Evolutionary conservation across 2,113 vertebrate species (phyloP).

Genomic region (Trematomus loennbergii): DNA sequence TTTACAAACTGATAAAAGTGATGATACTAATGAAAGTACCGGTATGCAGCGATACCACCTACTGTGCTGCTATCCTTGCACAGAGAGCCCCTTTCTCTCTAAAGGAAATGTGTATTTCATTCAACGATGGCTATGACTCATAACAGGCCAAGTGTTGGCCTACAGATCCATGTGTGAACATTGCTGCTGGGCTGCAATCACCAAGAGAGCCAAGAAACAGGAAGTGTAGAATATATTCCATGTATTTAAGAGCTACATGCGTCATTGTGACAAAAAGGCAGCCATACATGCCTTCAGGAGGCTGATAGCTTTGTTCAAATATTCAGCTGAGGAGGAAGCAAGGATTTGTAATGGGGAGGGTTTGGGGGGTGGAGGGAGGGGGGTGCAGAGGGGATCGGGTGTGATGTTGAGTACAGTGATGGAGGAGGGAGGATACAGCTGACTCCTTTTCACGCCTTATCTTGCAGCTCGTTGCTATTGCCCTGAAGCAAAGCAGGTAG

Average conservation of each 20-base stretch:
- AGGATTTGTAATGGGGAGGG: slow-evolving; percentile 50
- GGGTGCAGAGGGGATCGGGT: slow-evolving; percentile 34
- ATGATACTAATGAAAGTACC: background rate
- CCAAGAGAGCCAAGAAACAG: slow-evolving; percentile 23
- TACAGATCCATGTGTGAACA: slow-evolving; percentile 27
- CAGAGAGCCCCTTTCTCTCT: background rate
- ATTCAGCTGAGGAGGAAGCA: slow-evolving; percentile 58
- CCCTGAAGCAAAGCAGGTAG: slow-evolving; percentile 37
- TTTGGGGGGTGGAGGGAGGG: background rate
- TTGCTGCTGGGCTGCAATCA: slow-evolving; percentile 14
- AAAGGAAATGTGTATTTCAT: slow-evolving; percentile 44
- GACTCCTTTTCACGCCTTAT: slow-evolving; percentile 43
- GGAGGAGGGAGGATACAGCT: slow-evolving; percentile 61
- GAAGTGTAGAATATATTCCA: slow-evolving; percentile 40
- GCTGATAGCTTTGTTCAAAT: slow-evolving; percentile 69
- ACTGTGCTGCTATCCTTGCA: background rate
- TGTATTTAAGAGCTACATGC: slow-evolving; percentile 43
- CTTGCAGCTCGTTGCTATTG: slow-evolving; percentile 34
- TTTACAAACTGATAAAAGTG: background rate
- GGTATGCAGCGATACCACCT: background rate
- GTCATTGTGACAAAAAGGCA: slow-evolving; percentile 57
- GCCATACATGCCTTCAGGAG: slow-evolving; percentile 34
- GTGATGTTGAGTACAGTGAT: slow-evolving; percentile 51
- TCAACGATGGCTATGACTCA: slow-evolving; percentile 59
- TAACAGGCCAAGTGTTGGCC: slow-evolving; percentile 43